Evolutionary conservation across 2,113 vertebrate species (phyloP), one percentile per base, ranked within the genome.

Genomic region (Myiagra hebetior): DNA sequence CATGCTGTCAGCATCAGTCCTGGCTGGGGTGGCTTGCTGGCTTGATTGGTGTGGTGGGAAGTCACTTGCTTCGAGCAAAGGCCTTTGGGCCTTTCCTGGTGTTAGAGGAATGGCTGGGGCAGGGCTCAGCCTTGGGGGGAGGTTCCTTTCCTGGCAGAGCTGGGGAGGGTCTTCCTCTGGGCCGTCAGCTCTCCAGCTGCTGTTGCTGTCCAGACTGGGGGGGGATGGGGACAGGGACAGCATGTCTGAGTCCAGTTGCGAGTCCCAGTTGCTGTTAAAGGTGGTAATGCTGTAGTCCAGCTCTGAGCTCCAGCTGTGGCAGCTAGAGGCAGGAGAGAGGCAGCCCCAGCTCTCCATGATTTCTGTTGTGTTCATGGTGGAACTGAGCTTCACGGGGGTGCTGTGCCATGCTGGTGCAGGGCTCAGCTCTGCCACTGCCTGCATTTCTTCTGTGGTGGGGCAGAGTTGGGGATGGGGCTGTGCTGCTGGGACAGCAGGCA

Each of bases 241-340:
- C 64, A 91, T 24, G 47, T 93, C 85, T 11, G 96, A 96, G 64
- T 93, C 94, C 0, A 93, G 85, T 44, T 88, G 93, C 1, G 97
- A 98, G 82, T 94, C 90, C 39, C 97, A 56, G 81, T 97, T 95
- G 65, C 95, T 97, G 89, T 87, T 97, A n/a, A 88, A 93, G 13
- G 59, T 30, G 28, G 96, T 59, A 30, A 92, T 80, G 77, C 97
- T 97, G 72, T 91, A 86, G 33, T 95, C 93, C 7, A 89, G 82
- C 64, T 97, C 96, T 0, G 10, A 33, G 87, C 95, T 93, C 91
- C 77, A 67, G 78, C 86, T n/a, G 27, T 8, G 44, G 53, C 0
- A 6, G 88, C 53, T 59, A n/a, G 90, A 75, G 53, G 35, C 1
- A 16, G 92, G 49, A 26, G 68, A 94, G 37, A 55, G 94, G 78